A percentile compares a stretch with the other conserved stretches of the same genome.
These are phyloP conservation scores for Rhodophaea formosa DNA, from an alignment of 2,888 invertebrate species.

Conservation along the genomic window DNA sequence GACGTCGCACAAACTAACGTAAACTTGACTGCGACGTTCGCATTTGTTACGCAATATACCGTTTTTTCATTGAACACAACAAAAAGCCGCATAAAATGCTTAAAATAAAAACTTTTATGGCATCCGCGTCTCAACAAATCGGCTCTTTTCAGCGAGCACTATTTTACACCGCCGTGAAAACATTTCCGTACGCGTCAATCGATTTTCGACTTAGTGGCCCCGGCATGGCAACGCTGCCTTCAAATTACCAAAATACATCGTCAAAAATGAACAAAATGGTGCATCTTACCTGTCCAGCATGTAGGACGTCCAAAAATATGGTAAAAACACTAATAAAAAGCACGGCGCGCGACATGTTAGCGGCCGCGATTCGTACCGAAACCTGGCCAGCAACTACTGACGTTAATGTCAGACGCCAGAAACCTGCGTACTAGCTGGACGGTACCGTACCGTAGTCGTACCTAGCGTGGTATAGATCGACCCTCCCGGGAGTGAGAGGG, in stretches of 20 bases:
- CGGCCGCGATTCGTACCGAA: constrained; percentile 68
- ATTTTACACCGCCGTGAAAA: constrained; percentile 71
- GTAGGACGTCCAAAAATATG: constrained; percentile 81
- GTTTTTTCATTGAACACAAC: constrained; percentile 27
- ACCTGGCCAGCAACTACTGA: constrained; percentile 56
- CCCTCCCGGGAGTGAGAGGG: constrained; percentile 68
- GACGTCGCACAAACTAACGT: neutral
- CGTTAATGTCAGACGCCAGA: constrained; percentile 67
- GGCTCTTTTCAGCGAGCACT: constrained; percentile 63
- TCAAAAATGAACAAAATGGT: constrained; percentile 29
- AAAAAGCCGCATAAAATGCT: constrained; percentile 40
- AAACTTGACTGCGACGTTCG: neutral
- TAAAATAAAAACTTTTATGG: constrained; percentile 63
- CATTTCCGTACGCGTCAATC: constrained; percentile 70
- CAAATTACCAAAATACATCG: constrained; percentile 28
- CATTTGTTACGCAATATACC: constrained; percentile 54
- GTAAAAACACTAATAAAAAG: constrained; percentile 82
- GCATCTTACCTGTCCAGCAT: constrained; percentile 77
- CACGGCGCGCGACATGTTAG: constrained; percentile 83
- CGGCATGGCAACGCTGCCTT: constrained; percentile 33
- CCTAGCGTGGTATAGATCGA: constrained; percentile 79
- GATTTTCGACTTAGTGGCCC: constrained; percentile 67
- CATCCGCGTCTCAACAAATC: constrained; percentile 49
- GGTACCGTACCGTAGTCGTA: constrained; percentile 71
- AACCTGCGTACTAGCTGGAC: constrained; percentile 74